These are phyloP conservation scores for Vireo altiloquus DNA, from an alignment of 2,113 vertebrate genomes.

Conservation along the genomic window DNA sequence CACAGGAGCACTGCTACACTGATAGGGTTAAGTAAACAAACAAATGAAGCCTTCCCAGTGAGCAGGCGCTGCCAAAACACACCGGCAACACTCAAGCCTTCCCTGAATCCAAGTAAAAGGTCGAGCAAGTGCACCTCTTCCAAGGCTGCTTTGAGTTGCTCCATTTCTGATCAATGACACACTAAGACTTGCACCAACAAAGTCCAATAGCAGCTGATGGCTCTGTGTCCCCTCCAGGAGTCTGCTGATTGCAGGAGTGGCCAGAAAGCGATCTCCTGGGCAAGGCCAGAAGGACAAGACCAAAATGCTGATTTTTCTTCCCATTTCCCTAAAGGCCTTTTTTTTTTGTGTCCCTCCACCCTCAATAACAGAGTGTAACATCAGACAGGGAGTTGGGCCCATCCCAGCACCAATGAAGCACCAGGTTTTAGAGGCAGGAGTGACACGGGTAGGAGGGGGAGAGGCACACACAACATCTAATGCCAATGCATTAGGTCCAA, in stretches of 20 bases:
- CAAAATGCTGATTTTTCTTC: not conserved
- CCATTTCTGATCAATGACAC: not conserved
- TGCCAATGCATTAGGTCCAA: not conserved
- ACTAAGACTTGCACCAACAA: not conserved
- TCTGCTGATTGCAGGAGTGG: not conserved
- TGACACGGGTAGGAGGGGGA: not conserved
- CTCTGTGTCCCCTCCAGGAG: not conserved
- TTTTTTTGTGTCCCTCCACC: not conserved
- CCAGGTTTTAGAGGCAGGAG: not conserved
- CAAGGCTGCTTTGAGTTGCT: not conserved
- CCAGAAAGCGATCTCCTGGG: not conserved
- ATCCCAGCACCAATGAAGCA: rapidly evolving
- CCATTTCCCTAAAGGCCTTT: not conserved
- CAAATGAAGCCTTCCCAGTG: not conserved
- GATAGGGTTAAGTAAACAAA: conserved; percentile 28
- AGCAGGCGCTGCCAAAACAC: not conserved
- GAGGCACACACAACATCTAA: not conserved
- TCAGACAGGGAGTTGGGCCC: not conserved
- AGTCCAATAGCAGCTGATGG: not conserved
- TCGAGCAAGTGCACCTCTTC: not conserved
- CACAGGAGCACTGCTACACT: not conserved
- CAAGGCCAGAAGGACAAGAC: not conserved
- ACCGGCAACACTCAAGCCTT: not conserved
- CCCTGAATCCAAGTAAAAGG: not conserved
- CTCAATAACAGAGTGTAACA: rapidly evolving